Conservation (phyloP, 2,113 vertebrate genomes). For the Piprites chloris region DNA sequence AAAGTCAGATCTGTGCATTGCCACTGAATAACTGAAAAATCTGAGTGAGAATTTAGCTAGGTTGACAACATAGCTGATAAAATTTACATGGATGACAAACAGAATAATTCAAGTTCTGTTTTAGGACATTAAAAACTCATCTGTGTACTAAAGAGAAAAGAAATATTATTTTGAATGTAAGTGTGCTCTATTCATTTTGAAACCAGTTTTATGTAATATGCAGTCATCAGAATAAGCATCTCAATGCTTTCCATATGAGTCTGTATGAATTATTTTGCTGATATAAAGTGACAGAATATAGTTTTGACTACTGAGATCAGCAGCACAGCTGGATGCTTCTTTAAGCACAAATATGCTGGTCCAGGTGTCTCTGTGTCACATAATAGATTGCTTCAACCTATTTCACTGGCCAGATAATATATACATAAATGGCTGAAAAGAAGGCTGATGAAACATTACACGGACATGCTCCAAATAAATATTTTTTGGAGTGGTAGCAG, state of each 20-base stretch:
- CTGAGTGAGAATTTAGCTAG: background rate
- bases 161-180: background rate
- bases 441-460: background rate
- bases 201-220: background rate
- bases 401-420: background rate
- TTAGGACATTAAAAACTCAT: background rate
- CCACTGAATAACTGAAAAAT: background rate
- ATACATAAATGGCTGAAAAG: background rate
- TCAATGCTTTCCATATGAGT: background rate
- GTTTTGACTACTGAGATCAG: background rate
- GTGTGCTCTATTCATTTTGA: background rate
- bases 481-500: background rate
- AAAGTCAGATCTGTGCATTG: background rate
- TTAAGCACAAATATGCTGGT: background rate
- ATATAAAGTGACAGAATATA: background rate
- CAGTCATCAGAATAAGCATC: background rate
- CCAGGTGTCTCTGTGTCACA: background rate
- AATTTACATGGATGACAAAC: background rate
- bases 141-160: background rate
- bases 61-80: background rate
- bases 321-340: background rate
- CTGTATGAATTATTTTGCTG: background rate
- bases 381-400: background rate
- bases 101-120: background rate
- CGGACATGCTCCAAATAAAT: background rate